Evolutionary conservation across 2,797 vertebrate species (phyloP).

Genomic region (Siniperca obscura): DNA sequence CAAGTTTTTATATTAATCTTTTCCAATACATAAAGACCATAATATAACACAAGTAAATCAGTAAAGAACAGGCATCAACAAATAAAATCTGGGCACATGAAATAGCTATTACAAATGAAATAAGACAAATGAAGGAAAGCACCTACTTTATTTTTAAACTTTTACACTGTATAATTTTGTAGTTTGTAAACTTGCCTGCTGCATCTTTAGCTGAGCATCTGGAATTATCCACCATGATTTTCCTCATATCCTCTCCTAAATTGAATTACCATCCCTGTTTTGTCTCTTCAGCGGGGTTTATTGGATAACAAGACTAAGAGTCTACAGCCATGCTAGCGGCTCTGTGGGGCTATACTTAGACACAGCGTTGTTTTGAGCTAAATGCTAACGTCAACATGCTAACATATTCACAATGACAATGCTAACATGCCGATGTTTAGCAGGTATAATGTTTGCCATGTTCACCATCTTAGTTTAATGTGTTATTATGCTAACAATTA

Average conservation of each 20-base stretch:
- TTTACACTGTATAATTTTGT: not conserved
- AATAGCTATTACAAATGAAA: not conserved
- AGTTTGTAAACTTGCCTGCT: not conserved
- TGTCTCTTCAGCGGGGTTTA: too few relatives aligned
- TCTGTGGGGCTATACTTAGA: too few relatives aligned
- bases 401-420: not conserved
- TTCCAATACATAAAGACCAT: not conserved
- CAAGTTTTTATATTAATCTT: not conserved
- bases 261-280: not conserved
- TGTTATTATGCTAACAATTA: not conserved
- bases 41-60: not conserved
- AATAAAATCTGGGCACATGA: not conserved
- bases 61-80: not conserved
- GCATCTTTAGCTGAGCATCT: not conserved
- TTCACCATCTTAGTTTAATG: too few relatives aligned
- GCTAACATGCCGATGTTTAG: not conserved
- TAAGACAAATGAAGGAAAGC: not conserved
- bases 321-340: too few relatives aligned
- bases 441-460: not conserved
- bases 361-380: not conserved
- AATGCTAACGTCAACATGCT: not conserved
- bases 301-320: too few relatives aligned
- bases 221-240: not conserved
- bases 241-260: not conserved
- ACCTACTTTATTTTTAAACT: not conserved